phyloP scores from a whole-genome alignment of 2,888 invertebrate genomes.

The Neoscelio sp. region DNA sequence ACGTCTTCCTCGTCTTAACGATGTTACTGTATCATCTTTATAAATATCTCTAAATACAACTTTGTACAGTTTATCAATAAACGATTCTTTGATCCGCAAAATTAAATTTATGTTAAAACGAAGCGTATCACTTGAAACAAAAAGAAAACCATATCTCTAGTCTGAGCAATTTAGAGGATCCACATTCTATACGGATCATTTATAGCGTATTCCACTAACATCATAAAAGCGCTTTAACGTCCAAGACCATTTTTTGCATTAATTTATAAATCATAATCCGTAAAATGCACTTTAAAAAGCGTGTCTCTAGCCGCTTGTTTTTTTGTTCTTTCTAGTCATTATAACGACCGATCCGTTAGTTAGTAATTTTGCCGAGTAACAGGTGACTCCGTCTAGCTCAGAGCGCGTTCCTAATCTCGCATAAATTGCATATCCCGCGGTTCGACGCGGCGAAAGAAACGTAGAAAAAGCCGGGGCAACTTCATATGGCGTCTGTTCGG shows the following conservation, averaged over 20 bases:
- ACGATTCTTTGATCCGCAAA: no score
- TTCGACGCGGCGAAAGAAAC: slow-evolving; percentile 43
- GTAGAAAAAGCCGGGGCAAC: no score
- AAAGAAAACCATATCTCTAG: no score
- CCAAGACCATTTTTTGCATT: slow-evolving; percentile 30
- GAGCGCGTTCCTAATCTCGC: slow-evolving; percentile 64
- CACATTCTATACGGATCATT: no score
- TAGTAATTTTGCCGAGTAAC: slow-evolving; percentile 63
- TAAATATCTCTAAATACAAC: no score
- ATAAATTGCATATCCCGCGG: slow-evolving; percentile 64
- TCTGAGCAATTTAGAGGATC: no score
- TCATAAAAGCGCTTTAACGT: slow-evolving; percentile 23
- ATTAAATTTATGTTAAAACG: no score
- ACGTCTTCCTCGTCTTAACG: no score
- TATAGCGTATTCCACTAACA: slow-evolving; percentile 10
- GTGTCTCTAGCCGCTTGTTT: slow-evolving; percentile 51
- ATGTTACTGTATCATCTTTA: no score
- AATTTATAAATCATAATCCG: slow-evolving; percentile 51
- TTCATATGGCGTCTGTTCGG: slow-evolving; percentile 47
- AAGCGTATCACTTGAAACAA: no score
- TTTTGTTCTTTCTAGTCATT: slow-evolving; percentile 39
- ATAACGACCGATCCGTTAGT: slow-evolving; percentile 64
- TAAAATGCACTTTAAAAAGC: slow-evolving; percentile 14
- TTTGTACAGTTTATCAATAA: no score
- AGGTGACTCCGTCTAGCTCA: slow-evolving; percentile 62